phyloP scores from a whole-genome alignment of 2,888 invertebrate species.

The Rambutsinella grinnellia region DNA sequence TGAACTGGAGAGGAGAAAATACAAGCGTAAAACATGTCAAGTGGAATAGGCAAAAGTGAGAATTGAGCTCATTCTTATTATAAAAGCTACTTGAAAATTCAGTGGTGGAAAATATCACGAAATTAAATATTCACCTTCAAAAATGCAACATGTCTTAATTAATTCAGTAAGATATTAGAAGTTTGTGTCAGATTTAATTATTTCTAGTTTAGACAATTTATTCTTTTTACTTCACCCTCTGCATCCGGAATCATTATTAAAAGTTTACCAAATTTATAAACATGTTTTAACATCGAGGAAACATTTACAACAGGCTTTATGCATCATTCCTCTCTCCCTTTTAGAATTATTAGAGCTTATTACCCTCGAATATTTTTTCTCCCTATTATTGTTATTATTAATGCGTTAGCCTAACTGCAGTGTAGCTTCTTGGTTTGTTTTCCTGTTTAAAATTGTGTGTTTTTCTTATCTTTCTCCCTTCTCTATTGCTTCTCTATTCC shows the following conservation, averaged over 20 bases:
- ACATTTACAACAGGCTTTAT: constrained; percentile 1
- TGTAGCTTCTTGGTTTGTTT: constrained; percentile 23
- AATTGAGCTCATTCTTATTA: too few relatives aligned
- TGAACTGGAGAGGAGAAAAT: too few relatives aligned
- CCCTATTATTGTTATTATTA: constrained; percentile 3
- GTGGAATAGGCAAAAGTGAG: too few relatives aligned
- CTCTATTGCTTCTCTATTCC: background rate
- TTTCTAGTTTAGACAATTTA: too few relatives aligned
- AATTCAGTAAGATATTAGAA: too few relatives aligned
- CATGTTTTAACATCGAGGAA: background rate
- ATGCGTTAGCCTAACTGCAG: background rate
- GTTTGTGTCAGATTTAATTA: too few relatives aligned
- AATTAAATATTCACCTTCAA: too few relatives aligned
- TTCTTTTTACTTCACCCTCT: background rate
- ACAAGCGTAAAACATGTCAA: too few relatives aligned
- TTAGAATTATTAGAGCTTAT: background rate
- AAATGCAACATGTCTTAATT: too few relatives aligned
- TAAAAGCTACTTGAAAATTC: too few relatives aligned
- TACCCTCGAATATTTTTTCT: background rate
- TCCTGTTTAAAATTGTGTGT: constrained; percentile 13
- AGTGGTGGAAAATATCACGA: too few relatives aligned
- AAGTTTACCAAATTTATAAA: background rate
- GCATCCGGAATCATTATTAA: background rate
- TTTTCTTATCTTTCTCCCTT: constrained; percentile 16
- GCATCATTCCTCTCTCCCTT: too few relatives aligned